Evolutionary conservation across 1,140 invertebrate species (phyloP), one percentile per base, ranked within the genome.

Genomic region (Seison nebaliae): DNA sequence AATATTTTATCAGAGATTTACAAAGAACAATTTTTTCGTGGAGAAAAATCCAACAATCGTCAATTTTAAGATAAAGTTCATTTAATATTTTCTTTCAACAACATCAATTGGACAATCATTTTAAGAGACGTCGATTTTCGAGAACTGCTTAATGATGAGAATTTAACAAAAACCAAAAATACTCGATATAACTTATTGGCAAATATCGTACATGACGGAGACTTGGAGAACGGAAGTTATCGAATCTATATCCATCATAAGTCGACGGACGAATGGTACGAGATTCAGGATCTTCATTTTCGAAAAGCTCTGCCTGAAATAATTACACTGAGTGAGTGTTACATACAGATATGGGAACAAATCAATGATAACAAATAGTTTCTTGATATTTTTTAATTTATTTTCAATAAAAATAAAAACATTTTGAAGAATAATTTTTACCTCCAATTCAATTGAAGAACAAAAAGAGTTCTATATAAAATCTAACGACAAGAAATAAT

Each of bases 31-130:
- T 19, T 96, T 94, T 60, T 93, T 88, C 50, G 68, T 86, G 9
- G 91, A 98, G 53, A 98, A 98, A 59, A 98, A 98, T 67, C 83
- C 83, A 7, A 96, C 91, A 0, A 96, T 98, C 53, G 86, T 98
- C 1, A 98, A 96, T 60, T 98, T 98, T 55, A 86, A 88, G 5
- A 79, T 96, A 28, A 86, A 80, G 77, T 86, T 63, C 72, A 73
- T 71, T 39, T 6, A 44, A 38, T 11, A 11, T 12, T 8, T 4
- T 38, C 17, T 36, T 28, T 29, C 30, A 24, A 9, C 16, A 29
- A 19, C 28, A 15, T 29, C 41, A 19, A 19, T 15, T 14, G 0
- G 9, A 20, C 20, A 21, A 1, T 18, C 17, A 14, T 43, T 44
- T 24, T 36, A 14, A 81, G 77, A 51, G 83, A 84, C 55, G 74